phyloP scores from a whole-genome alignment of 2,113 vertebrate species.

The Progne subis region DNA sequence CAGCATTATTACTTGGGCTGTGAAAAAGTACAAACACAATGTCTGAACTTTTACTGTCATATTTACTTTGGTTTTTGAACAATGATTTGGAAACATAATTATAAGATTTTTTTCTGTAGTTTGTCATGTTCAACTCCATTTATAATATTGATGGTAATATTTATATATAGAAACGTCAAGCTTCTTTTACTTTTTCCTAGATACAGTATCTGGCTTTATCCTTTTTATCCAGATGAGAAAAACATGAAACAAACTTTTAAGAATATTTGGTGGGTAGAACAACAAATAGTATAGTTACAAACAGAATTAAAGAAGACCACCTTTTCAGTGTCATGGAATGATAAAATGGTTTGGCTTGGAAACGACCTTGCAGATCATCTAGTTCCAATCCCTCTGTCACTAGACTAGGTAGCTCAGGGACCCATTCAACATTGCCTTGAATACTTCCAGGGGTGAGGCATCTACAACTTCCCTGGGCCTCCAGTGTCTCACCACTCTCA shows the following conservation, averaged over 20 bases:
- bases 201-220: neutral
- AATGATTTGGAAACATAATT: neutral
- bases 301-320: neutral
- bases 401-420: neutral
- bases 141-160: neutral
- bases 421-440: neutral
- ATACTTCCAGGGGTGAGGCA: neutral
- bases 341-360: neutral
- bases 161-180: neutral
- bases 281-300: neutral
- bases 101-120: neutral
- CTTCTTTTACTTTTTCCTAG: neutral
- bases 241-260: neutral
- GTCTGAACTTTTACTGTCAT: neutral
- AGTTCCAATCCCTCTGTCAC: neutral
- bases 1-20: neutral
- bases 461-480: neutral
- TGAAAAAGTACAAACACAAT: neutral
- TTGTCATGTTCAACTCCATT: neutral
- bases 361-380: fast-evolving
- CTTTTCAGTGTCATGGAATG: neutral
- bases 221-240: neutral
- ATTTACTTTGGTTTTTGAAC: neutral
- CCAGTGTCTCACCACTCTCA: neutral
- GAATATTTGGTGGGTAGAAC: neutral